These are phyloP conservation scores for Frieseomelitta varia DNA, from an alignment of 1,140 invertebrate genomes.

Conservation along the genomic window DNA sequence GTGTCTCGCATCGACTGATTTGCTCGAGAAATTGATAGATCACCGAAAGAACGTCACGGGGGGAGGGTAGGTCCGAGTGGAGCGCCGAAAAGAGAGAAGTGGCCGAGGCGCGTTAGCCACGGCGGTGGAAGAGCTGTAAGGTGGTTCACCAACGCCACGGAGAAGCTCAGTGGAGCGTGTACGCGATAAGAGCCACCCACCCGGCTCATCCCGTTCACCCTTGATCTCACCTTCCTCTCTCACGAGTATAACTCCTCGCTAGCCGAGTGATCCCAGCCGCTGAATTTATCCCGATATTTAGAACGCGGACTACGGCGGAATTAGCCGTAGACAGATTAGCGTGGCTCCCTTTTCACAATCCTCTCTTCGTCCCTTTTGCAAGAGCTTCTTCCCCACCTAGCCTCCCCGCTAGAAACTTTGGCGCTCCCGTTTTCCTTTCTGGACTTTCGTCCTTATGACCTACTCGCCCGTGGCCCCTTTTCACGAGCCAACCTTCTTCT, in stretches of 20 bases:
- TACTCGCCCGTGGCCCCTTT: neutral
- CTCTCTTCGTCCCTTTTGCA: neutral
- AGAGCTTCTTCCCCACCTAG: neutral
- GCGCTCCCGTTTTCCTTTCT: conserved; percentile 32
- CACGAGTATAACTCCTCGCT: neutral
- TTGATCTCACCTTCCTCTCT: neutral
- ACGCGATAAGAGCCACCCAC: conserved; percentile 78
- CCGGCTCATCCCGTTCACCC: conserved; percentile 16
- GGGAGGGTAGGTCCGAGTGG: conserved; percentile 61
- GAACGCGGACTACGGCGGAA: conserved; percentile 55
- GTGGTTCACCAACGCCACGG: conserved; percentile 68
- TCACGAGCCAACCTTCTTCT: neutral
- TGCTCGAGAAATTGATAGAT: conserved; percentile 65
- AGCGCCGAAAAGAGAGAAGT: conserved; percentile 5
- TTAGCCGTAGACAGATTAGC: conserved; percentile 59
- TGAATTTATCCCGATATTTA: conserved; percentile 81
- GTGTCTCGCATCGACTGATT: conserved; percentile 62
- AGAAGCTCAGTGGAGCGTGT: conserved; percentile 77
- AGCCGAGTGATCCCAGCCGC: conserved; percentile 44
- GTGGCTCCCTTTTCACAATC: conserved; percentile 9
- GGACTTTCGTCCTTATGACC: conserved; percentile 64
- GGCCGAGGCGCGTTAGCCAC: conserved; percentile 34
- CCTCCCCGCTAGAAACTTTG: conserved; percentile 16
- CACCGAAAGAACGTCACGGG: conserved; percentile 52
- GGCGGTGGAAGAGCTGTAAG: conserved; percentile 58